A percentile compares a stretch with the other conserved stretches of the same genome.
Evolutionary conservation across 2,113 vertebrate species (phyloP).

Genomic region (Calonectris borealis): DNA sequence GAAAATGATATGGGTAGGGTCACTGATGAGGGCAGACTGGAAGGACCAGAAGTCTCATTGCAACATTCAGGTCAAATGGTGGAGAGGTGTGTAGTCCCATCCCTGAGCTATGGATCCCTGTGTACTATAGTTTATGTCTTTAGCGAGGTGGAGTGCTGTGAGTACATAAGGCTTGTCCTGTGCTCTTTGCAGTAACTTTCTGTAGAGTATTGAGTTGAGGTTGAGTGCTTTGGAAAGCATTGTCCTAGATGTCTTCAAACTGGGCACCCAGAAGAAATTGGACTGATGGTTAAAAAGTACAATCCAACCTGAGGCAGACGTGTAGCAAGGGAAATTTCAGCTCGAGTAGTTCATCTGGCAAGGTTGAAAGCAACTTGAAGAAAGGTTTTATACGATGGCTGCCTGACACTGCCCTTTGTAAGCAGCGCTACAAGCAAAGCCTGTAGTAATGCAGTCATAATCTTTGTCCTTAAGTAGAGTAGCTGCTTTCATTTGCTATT

Average conservation of each 20-base stretch:
- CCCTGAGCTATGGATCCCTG: background rate
- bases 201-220: background rate
- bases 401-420: background rate
- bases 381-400: background rate
- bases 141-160: background rate
- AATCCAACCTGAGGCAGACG: fast-evolving
- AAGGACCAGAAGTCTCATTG: background rate
- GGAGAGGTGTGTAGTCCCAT: background rate
- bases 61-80: background rate
- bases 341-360: background rate
- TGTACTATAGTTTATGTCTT: background rate
- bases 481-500: background rate
- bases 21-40: background rate
- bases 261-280: background rate
- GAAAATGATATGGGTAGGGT: background rate
- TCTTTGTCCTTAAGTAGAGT: background rate
- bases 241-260: background rate
- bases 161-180: background rate
- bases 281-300: background rate
- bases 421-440: background rate
- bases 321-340: background rate
- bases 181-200: background rate
- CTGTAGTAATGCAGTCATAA: background rate
- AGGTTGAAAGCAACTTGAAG: background rate
- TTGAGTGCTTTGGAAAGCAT: background rate